Evolutionary conservation across 2,797 vertebrate species (phyloP), one percentile per base, ranked within the genome.

Genomic region (Silurus aristotelis): DNA sequence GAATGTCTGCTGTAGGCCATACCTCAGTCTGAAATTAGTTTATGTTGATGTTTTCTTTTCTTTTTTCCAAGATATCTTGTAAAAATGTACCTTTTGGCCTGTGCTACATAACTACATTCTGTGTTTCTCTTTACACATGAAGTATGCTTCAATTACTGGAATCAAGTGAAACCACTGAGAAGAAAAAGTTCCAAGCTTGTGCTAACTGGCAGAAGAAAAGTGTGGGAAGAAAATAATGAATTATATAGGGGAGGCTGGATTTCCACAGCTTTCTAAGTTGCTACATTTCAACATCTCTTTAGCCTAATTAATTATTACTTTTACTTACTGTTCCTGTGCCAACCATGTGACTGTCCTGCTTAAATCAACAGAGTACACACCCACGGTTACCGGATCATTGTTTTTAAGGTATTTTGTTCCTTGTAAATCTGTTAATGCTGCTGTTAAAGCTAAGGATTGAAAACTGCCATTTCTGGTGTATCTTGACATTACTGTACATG

Each of bases 221-320:
- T 72, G 80, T 86, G 83, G 85, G 77, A 82, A 71, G 52, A 85
- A 48, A 70, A 43, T 38, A 38, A 10, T 77, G 84, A 85, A 63
- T 80, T 90, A 77, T 78, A 22, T 78, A 90, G 73, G 9, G 56
- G 80, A 86, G 56, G 84, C 85, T 90, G 88, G 87, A 72, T 85
- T 85, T 88, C 66, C 25, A 85, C 79, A 76, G 80, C 87, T 72
- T 68, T 80, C 73, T 70, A 88, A 84, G 77, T 55, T 89, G 17
- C 82, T 72, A 68, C 85, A 81, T 38, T 20, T 75, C 84, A 90
- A 80, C 87, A 70, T 89, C 88, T 90, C 87, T 86, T 91, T 90
- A 91, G 89, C 80, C 89, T 88, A 90, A 92, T 93, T 91, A 91
- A 92, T 91, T 80, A 88, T 89, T 87, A 80, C 82, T 91, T 87